Evolutionary conservation across 2,888 invertebrate species (phyloP).

Genomic region (Hanleya hanleyi): DNA sequence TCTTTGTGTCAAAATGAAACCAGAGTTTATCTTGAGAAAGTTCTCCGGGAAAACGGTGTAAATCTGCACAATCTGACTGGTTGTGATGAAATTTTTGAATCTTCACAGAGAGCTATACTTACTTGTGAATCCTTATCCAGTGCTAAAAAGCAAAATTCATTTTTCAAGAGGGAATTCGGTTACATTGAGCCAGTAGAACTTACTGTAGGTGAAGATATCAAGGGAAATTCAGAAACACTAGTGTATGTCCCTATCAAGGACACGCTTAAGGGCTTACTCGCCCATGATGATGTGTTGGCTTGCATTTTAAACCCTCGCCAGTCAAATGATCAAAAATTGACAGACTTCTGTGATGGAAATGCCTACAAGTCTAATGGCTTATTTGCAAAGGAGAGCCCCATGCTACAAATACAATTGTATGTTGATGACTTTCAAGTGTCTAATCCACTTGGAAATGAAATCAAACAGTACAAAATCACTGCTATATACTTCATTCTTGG

Average conservation of each 20-base stretch:
- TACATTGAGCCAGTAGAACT: neutral
- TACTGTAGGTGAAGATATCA: neutral
- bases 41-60: too few relatives aligned
- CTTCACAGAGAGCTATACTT: neutral
- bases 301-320: neutral
- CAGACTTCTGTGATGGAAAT: neutral
- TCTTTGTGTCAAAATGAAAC: too few relatives aligned
- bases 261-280: neutral
- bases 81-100: neutral
- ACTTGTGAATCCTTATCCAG: neutral
- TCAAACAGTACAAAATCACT: neutral
- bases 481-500: neutral
- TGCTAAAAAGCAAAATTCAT: neutral
- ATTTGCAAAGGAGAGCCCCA: neutral
- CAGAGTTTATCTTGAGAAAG: too few relatives aligned
- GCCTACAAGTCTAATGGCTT: neutral
- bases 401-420: neutral
- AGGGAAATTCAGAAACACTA: neutral
- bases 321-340: neutral
- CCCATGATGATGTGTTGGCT: neutral
- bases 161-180: neutral
- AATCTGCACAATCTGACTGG: too few relatives aligned
- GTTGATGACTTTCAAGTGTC: neutral
- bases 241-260: neutral
- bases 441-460: neutral